Conservation (phyloP, 1,140 invertebrate genomes). For the Rhyacophila brunnea region DNA sequence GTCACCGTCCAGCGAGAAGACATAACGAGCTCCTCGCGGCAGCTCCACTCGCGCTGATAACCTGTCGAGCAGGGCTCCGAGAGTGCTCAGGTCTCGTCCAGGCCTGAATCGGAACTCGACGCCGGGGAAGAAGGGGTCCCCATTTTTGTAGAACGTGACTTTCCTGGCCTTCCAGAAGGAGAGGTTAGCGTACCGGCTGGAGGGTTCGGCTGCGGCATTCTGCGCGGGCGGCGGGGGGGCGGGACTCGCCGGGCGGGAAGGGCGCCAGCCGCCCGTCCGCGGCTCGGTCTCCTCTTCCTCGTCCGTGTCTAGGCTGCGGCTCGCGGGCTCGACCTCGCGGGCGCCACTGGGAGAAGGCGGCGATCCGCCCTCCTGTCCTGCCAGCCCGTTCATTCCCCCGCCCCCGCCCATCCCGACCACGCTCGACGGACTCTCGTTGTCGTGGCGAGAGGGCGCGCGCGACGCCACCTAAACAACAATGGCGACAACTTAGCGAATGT, state of each 20-base stretch:
- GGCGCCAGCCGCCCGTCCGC: conserved; percentile 45
- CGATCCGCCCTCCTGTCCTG: conserved; percentile 35
- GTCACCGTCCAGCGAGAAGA: conserved; percentile 88
- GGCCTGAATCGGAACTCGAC: conserved; percentile 87
- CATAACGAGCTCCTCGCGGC: conserved; percentile 80
- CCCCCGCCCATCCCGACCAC: conserved; percentile 35
- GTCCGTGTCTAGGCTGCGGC: conserved; percentile 44
- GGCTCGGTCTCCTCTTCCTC: conserved; percentile 45
- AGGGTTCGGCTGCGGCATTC: conserved; percentile 16
- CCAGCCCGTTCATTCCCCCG: conserved; percentile 34
- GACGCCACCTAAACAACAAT: conserved; percentile 40
- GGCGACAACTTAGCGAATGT: neutral
- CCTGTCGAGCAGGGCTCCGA: conserved; percentile 84
- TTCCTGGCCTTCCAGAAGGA: conserved; percentile 83
- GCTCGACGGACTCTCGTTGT: conserved; percentile 39
- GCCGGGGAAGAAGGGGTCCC: conserved; percentile 87
- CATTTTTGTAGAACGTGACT: conserved; percentile 91
- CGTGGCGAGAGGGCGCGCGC: conserved; percentile 37
- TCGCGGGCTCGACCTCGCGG: conserved; percentile 45
- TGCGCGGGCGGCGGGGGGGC: conserved; percentile 41
- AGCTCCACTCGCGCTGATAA: conserved; percentile 79
- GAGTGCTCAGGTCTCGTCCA: conserved; percentile 79
- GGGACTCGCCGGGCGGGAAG: conserved; percentile 48
- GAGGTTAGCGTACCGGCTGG: conserved; percentile 69
- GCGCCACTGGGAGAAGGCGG: conserved; percentile 39